These are phyloP conservation scores for Hormaphis cornu DNA, from an alignment of 1,140 invertebrate species.

Conservation along the genomic window DNA sequence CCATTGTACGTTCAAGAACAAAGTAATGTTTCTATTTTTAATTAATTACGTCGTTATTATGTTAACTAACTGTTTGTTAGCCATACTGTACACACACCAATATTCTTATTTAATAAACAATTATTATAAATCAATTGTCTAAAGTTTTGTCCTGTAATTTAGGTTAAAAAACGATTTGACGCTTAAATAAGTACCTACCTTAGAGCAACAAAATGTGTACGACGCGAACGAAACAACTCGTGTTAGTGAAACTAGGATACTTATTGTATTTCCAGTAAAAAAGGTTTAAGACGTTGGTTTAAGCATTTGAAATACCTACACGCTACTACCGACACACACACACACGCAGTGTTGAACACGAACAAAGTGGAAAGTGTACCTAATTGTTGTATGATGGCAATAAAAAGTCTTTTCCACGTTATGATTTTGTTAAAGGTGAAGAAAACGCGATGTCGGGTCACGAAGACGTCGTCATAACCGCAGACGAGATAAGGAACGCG, in stretches of 20 bases:
- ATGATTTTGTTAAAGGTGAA: conserved; percentile 32
- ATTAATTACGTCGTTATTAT: too few relatives aligned
- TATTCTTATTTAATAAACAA: background rate
- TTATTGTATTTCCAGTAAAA: too few relatives aligned
- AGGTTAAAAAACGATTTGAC: too few relatives aligned
- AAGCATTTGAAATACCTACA: too few relatives aligned
- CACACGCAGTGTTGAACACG: too few relatives aligned
- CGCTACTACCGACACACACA: too few relatives aligned
- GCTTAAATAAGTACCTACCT: background rate
- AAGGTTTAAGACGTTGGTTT: too few relatives aligned
- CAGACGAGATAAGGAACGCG: conserved; percentile 8
- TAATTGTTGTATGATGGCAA: background rate
- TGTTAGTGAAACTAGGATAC: too few relatives aligned
- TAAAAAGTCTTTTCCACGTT: conserved; percentile 22
- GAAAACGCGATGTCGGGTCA: conserved; percentile 12
- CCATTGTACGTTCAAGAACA: background rate
- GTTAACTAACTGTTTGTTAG: too few relatives aligned
- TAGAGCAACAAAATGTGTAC: too few relatives aligned
- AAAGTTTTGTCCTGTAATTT: background rate
- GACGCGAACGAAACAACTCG: too few relatives aligned
- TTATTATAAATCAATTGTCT: background rate
- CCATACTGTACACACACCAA: too few relatives aligned
- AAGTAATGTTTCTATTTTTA: background rate
- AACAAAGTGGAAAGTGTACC: conserved; percentile 6
- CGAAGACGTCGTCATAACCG: conserved; percentile 11